Percentiles rank a stretch among this genome's conserved stretches.
Evolutionary conservation across 1,140 invertebrate genomes (phyloP).

Genomic region (Microplitis mediator): DNA sequence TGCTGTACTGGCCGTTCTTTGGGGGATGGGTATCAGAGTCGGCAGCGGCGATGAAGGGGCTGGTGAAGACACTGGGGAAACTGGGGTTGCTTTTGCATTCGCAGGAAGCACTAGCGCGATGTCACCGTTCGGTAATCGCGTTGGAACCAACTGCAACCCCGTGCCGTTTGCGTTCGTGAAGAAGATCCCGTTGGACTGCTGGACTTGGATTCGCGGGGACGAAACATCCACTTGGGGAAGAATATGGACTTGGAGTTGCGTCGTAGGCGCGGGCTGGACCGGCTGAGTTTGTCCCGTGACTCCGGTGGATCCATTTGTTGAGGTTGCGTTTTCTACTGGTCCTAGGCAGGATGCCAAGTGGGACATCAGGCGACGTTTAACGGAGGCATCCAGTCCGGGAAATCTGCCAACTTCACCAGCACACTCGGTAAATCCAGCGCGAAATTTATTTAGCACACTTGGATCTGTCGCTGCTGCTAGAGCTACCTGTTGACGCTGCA

Average conservation of each 20-base stretch:
- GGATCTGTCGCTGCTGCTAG: slow-evolving; percentile 78
- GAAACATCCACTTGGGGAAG: slow-evolving; percentile 53
- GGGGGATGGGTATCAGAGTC: slow-evolving; percentile 73
- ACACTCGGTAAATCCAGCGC: slow-evolving; percentile 87
- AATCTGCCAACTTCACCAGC: slow-evolving; percentile 82
- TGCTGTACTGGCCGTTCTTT: slow-evolving; percentile 71
- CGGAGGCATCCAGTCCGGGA: slow-evolving; percentile 72
- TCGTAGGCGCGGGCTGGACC: slow-evolving; percentile 50
- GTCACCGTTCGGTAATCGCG: slow-evolving; percentile 67
- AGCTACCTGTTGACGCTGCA: slow-evolving; percentile 77
- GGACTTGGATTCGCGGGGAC: slow-evolving; percentile 55
- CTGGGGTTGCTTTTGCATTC: slow-evolving; percentile 54
- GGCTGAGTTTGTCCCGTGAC: background rate
- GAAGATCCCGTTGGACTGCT: slow-evolving; percentile 61
- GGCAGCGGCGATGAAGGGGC: slow-evolving; percentile 66
- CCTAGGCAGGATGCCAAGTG: slow-evolving; percentile 75
- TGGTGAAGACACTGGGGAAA: slow-evolving; percentile 57
- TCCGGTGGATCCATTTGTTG: slow-evolving; percentile 54
- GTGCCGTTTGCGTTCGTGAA: slow-evolving; percentile 59
- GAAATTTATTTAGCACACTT: slow-evolving; percentile 80
- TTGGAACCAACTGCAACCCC: slow-evolving; percentile 67
- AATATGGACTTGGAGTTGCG: slow-evolving; percentile 58
- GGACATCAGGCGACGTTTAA: slow-evolving; percentile 74
- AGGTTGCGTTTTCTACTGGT: slow-evolving; percentile 42
- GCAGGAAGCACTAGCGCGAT: slow-evolving; percentile 67